Percentiles rank a stretch among this genome's conserved stretches.
Evolutionary conservation across 2,113 vertebrate genomes (phyloP).

Genomic region (Gambusia holbrooki): DNA sequence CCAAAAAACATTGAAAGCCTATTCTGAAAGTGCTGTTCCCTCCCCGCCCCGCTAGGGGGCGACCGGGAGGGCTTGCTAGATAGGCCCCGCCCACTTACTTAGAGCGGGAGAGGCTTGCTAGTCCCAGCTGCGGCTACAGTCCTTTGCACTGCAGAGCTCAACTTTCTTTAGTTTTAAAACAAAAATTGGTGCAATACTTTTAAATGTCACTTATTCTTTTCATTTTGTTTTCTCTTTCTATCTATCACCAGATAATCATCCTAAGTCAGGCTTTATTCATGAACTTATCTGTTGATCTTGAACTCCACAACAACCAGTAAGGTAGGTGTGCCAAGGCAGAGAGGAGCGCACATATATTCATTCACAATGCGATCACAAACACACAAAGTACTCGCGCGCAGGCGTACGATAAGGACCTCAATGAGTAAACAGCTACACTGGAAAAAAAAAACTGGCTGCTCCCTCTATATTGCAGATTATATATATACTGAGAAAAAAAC

Average conservation of each 20-base stretch:
- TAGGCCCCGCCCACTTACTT: constrained; percentile 57
- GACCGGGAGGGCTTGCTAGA: constrained; percentile 77
- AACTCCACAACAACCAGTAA: constrained; percentile 92
- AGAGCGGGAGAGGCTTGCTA: constrained; percentile 85
- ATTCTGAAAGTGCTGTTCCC: constrained; percentile 97
- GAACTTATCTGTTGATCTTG: constrained; percentile 86
- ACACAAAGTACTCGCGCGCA: constrained; percentile 31
- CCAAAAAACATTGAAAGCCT: constrained; percentile 96
- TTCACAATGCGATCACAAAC: constrained; percentile 30
- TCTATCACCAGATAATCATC: constrained; percentile 86
- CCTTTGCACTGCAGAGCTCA: constrained; percentile 95
- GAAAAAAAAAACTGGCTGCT: constrained; percentile 87
- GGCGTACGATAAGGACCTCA: constrained; percentile 85
- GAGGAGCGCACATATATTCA: constrained; percentile 87
- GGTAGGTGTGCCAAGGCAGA: constrained; percentile 97
- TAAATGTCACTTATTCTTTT: constrained; percentile 70
- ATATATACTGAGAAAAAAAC: constrained; percentile 88
- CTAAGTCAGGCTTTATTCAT: constrained; percentile 86
- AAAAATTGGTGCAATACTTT: constrained; percentile 98
- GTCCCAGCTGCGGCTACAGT: constrained; percentile 99
- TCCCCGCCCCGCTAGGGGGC: constrained; percentile 66
- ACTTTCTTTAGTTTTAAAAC: constrained; percentile 96
- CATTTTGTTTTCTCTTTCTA: constrained; percentile 32
- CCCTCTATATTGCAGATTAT: constrained; percentile 87
- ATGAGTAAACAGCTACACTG: constrained; percentile 98